Evolutionary conservation across 92 coral and sea anemone species (phyloP).

Genomic region (Hydrozoanthus gracilis): DNA sequence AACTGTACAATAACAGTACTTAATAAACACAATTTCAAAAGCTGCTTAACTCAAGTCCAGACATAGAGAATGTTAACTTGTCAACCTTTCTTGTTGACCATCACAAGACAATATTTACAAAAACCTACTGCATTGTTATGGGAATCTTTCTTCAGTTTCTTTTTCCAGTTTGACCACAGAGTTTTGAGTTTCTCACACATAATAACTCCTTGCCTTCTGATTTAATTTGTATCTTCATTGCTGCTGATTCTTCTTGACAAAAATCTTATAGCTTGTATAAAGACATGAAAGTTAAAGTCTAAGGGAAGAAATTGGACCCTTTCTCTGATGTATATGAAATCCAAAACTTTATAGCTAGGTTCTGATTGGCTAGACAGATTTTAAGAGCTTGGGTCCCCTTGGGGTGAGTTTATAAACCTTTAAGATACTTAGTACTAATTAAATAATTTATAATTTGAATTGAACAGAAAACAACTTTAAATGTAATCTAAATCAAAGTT

Average conservation of each 20-base stretch:
- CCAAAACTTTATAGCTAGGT: not conserved
- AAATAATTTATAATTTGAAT: not conserved
- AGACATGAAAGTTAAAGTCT: not conserved
- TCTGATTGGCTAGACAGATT: not conserved
- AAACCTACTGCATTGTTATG: not conserved
- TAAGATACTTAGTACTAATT: not conserved
- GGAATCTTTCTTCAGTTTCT: not conserved
- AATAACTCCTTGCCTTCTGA: not conserved
- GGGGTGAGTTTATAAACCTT: not conserved
- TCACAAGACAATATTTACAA: not conserved
- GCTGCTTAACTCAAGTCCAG: not conserved
- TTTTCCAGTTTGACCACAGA: not conserved
- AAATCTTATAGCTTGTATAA: not conserved
- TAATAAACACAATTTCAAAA: not conserved
- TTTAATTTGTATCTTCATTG: not conserved
- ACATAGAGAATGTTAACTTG: not conserved
- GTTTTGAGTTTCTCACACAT: not conserved
- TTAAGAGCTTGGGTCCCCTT: not conserved
- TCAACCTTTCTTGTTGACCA: not conserved
- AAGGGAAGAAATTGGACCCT: not conserved
- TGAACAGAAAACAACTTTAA: not conserved
- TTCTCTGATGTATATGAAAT: not conserved
- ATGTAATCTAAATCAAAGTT: not conserved
- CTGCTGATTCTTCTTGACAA: not conserved
- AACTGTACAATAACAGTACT: too few relatives aligned